Evolutionary conservation across 2,888 invertebrate species (phyloP).

Genomic region (Polyommatus iphigenia): DNA sequence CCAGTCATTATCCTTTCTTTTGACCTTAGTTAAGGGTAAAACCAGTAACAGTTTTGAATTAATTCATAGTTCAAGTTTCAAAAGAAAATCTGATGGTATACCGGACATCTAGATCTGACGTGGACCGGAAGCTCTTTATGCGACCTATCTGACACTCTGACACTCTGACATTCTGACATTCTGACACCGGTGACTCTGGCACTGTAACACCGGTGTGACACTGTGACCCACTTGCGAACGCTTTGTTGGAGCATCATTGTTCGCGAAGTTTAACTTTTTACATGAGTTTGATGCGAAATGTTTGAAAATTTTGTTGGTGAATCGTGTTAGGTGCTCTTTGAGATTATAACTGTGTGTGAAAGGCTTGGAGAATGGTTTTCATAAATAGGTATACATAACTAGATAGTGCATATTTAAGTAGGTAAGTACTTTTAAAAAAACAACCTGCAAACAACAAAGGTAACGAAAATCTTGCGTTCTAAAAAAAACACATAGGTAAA

Average conservation of each 20-base stretch:
- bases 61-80: background rate
- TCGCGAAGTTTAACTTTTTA: background rate
- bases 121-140: slow-evolving; percentile 44
- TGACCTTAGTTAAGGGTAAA: no score
- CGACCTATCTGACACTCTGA: slow-evolving; percentile 37
- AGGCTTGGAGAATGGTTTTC: background rate
- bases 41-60: background rate
- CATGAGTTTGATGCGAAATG: background rate
- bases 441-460: no score
- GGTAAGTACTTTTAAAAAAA: no score
- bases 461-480: no score
- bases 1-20: background rate
- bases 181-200: slow-evolving; percentile 50
- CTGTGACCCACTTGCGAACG: slow-evolving; percentile 66
- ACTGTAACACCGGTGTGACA: slow-evolving; percentile 47
- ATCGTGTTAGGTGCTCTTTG: background rate
- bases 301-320: background rate
- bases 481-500: background rate
- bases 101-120: slow-evolving; percentile 40
- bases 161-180: slow-evolving; percentile 44
- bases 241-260: slow-evolving; percentile 47
- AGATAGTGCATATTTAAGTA: no score
- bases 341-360: background rate
- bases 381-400: no score
- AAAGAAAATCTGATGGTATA: slow-evolving; percentile 17